Base-by-base conservation (phyloP, 2,113 vertebrate species). In the Hippocampus comes region DNA sequence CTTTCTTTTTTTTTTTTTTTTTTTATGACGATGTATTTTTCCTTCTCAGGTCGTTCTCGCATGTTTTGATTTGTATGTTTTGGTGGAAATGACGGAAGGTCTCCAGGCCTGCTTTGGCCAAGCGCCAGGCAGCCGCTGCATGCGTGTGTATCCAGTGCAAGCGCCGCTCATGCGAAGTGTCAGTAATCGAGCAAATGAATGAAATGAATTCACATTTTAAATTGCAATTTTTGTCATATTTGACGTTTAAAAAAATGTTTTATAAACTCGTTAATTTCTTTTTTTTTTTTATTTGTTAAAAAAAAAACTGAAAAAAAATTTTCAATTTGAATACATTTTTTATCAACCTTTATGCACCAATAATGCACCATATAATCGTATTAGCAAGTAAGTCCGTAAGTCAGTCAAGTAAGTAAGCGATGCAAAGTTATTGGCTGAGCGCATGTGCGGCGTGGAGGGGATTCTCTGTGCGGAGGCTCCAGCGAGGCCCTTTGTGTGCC, bases 71-170 rank as follows among this genome's bases (percentile, higher is more conserved):
- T 63, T 78, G 42, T 61, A 38, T 38, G 34, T 38, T 38, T 38
- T 38, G 71, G 73, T 71, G 27, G 68, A 63, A 56, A 63, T 87
- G 78, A 88, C 68, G 85, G 83, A 76, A 82, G 30, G 85, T 84
- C 83, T 85, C 57, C 71, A 63, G 46, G 60, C 30, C 30, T 34
- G 30, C 30, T 34, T 34, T 34, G 30, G 30, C 74, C 74, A 61
- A 25, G 15, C 56, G 78, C 74, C 43, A 73, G 60, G 20, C 34
- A 41, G 67, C 65, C 43, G 0, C 20, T 49, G 27, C 51, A 5
- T 38, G 34, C 34, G 34, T 38, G 34, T 38, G 34, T 38, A 6
- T 38, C 67, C 38, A 51, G 42, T 14, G 68, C 81, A 79, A 87
- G 60, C 69, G 82, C 77, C 77, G 18, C 63, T 64, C 55, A 84